Conservation (phyloP, 2,888 invertebrate species). For the Dicroscelio sp. region DNA sequence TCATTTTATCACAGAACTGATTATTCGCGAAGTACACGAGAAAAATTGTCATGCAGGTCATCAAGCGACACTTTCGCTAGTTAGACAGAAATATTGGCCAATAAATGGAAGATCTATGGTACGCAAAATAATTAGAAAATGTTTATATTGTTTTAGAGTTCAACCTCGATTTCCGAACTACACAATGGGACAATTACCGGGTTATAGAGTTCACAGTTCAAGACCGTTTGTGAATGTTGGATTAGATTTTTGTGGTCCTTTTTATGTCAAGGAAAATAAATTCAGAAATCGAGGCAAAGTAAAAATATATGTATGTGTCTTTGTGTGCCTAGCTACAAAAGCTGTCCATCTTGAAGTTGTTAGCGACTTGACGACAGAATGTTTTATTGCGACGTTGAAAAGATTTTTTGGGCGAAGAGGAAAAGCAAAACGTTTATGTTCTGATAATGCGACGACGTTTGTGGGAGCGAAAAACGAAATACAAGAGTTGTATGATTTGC, state of each 20-base stretch:
- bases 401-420: neutral
- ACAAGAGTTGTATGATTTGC: neutral
- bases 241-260: slow-evolving; percentile 2
- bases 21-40: slow-evolving; percentile 20
- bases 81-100: slow-evolving; percentile 27
- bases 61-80: neutral
- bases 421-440: neutral
- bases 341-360: neutral
- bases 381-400: neutral
- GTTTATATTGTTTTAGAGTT: slow-evolving; percentile 28
- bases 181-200: slow-evolving; percentile 44
- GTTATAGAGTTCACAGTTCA: neutral
- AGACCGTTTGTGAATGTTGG: slow-evolving; percentile 13
- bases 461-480: slow-evolving; percentile 18
- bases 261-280: slow-evolving; percentile 18
- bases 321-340: neutral
- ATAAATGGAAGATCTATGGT: slow-evolving; percentile 3
- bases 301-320: slow-evolving; percentile 1
- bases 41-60: slow-evolving; percentile 1
- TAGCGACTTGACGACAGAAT: neutral
- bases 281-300: slow-evolving; percentile 19
- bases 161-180: slow-evolving; percentile 6
- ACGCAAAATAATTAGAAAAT: neutral
- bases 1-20: slow-evolving; percentile 7
- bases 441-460: slow-evolving; percentile 12